A percentile compares a stretch with the other conserved stretches of the same genome.
These are phyloP conservation scores for Morinoia aosen DNA, from an alignment of 2,888 invertebrate genomes.

Conservation along the genomic window DNA sequence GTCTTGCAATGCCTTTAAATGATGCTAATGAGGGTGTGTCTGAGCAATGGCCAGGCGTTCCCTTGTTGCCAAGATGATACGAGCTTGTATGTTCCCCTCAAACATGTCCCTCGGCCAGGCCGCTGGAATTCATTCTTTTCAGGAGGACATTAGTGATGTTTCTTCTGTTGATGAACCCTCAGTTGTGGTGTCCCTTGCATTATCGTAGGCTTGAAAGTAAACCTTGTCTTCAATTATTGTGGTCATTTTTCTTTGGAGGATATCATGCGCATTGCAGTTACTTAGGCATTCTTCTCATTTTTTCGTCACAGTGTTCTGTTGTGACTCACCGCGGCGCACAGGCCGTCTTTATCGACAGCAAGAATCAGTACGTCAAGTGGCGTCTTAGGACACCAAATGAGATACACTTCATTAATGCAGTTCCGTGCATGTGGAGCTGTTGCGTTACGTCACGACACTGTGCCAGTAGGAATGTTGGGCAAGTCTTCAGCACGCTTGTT, in stretches of 20 bases:
- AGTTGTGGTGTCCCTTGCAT: not conserved
- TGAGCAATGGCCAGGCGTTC: not conserved
- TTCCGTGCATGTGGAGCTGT: too few species aligned
- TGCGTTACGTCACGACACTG: too few species aligned
- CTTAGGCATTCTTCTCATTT: too few species aligned
- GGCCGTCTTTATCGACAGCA: not conserved
- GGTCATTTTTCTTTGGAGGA: not conserved
- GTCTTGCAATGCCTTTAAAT: slow-evolving; percentile 33
- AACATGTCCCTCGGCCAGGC: not conserved
- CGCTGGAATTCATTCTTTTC: not conserved
- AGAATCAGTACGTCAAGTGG: not conserved
- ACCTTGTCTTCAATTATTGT: not conserved
- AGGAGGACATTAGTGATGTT: not conserved
- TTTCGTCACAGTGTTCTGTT: not conserved
- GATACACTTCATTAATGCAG: too few species aligned
- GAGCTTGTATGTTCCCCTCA: not conserved
- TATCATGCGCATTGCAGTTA: too few species aligned
- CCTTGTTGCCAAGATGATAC: not conserved
- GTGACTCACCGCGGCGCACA: not conserved
- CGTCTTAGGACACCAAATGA: not conserved
- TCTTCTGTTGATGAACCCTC: not conserved
- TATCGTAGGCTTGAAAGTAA: not conserved
- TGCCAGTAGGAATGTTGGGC: too few species aligned
- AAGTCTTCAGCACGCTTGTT: too few species aligned
- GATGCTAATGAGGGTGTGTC: slow-evolving; percentile 15